Evolutionary conservation across 2,113 vertebrate genomes (phyloP), one percentile per base, ranked within the genome.

Genomic region (Caranx ignobilis): DNA sequence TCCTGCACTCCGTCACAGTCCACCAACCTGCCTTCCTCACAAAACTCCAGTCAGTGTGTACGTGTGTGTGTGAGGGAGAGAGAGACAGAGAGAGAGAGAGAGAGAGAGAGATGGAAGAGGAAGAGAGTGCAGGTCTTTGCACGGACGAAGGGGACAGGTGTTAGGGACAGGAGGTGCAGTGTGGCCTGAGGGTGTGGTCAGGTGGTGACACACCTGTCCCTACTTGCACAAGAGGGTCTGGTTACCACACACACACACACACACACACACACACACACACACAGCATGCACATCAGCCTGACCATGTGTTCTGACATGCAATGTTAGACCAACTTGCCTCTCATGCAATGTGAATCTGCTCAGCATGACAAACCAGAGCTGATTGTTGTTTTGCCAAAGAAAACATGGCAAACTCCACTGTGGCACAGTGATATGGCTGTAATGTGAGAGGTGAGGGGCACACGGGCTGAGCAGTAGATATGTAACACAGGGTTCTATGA

Each of bases 121-220:
- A 71, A 66, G 78, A 75, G 37, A 71, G 47, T 69, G 26, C 76
- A 81, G 88, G 87, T 89, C 89, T 71, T 31, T 87, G 85, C 77
- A 67, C 90, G 89, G 66, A 89, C 59, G 75, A 81, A 76, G 77
- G 79, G 87, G 93, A 93, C 93, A 93, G 93, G 92, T 94, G 92
- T 94, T 87, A 26, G 76, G 88, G 90, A 94, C 93, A 94, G 92
- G 92, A 94, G 93, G 92, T 91, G 88, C 91, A 72, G 77, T 82
- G 88, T 85, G 55, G 83, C 91, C 91, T 13, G 77, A 88, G 85
- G 93, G 90, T 69, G 90, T 91, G 92, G 90, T 94, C 93, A 91
- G 90, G 91, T 93, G 92, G 91, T 86, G 81, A 88, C 89, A 92
- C 93, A 94, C 93, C 91, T 94, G 93, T 93, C 92, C 88, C 85